phyloP scores from a whole-genome alignment of 2,888 invertebrate species.

The Drosophila vallismaia region DNA sequence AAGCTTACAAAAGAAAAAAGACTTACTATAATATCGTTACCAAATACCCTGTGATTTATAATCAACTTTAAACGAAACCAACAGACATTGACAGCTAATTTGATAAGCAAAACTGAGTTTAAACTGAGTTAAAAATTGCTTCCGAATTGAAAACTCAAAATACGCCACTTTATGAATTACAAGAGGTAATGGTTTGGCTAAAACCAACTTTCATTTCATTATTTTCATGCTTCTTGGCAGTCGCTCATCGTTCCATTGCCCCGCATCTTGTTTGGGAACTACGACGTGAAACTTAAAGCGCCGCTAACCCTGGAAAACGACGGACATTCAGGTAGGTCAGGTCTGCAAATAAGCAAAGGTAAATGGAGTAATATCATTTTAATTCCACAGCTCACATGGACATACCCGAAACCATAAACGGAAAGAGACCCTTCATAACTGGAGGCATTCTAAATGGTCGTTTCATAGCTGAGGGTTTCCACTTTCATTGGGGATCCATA shows the following conservation, averaged over 20 bases:
- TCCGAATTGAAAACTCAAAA: slow-evolving; percentile 26
- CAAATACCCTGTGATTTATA: background rate
- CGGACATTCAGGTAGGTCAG: slow-evolving; percentile 86
- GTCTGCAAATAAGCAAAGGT: background rate
- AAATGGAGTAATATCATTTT: background rate
- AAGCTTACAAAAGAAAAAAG: background rate
- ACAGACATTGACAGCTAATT: slow-evolving; percentile 47
- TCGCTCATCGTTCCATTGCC: slow-evolving; percentile 51
- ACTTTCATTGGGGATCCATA: slow-evolving; percentile 89
- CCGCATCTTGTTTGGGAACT: slow-evolving; percentile 84
- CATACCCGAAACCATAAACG: slow-evolving; percentile 64
- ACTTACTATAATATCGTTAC: background rate
- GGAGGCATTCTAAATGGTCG: slow-evolving; percentile 61
- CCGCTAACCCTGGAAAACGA: slow-evolving; percentile 87
- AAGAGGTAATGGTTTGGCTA: slow-evolving; percentile 18
- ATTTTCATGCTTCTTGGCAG: slow-evolving; percentile 48
- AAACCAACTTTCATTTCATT: background rate
- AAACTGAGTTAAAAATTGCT: slow-evolving; percentile 30
- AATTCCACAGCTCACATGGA: slow-evolving; percentile 58
- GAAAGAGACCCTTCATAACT: slow-evolving; percentile 61
- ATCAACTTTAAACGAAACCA: slow-evolving; percentile 13
- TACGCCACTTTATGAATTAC: slow-evolving; percentile 28
- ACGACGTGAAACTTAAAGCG: slow-evolving; percentile 86
- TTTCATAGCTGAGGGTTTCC: slow-evolving; percentile 70
- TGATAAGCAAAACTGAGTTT: slow-evolving; percentile 43